A percentile compares a stretch with the other conserved stretches of the same genome.
phyloP scores from a whole-genome alignment of 2,113 vertebrate genomes.

The Neolamprologus toae region DNA sequence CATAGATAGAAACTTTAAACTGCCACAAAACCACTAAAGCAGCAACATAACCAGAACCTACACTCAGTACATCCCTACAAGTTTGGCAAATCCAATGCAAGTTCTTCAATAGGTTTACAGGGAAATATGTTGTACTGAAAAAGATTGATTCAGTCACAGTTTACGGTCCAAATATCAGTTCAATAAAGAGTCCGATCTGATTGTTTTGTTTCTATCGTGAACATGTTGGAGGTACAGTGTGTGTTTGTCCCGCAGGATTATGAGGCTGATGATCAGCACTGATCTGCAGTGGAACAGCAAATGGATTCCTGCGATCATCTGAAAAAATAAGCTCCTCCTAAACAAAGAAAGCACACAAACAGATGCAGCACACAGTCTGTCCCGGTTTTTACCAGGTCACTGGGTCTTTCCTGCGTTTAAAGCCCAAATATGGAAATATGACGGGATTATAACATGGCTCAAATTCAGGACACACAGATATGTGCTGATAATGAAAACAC shows the following conservation, averaged over 20 bases:
- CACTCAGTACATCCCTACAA: background rate
- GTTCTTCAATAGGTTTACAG: background rate
- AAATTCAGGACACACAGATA: background rate
- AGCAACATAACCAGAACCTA: background rate
- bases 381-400: conserved; percentile 51
- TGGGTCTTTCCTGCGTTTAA: conserved; percentile 13
- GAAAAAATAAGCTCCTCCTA: background rate
- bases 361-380: background rate
- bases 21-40: background rate
- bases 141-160: background rate
- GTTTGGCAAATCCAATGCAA: background rate
- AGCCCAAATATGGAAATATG: conserved; percentile 41
- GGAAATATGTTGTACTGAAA: background rate
- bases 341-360: background rate
- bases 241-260: background rate
- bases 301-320: background rate
- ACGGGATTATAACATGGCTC: conserved; percentile 36
- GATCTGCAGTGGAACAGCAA: background rate
- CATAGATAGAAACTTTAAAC: background rate
- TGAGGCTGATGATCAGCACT: background rate
- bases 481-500: background rate
- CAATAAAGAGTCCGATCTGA: background rate
- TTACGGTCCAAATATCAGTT: background rate
- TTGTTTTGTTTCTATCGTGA: background rate
- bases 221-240: background rate